Conservation (phyloP, 1,140 invertebrate genomes). For the Ceratina australensis region DNA sequence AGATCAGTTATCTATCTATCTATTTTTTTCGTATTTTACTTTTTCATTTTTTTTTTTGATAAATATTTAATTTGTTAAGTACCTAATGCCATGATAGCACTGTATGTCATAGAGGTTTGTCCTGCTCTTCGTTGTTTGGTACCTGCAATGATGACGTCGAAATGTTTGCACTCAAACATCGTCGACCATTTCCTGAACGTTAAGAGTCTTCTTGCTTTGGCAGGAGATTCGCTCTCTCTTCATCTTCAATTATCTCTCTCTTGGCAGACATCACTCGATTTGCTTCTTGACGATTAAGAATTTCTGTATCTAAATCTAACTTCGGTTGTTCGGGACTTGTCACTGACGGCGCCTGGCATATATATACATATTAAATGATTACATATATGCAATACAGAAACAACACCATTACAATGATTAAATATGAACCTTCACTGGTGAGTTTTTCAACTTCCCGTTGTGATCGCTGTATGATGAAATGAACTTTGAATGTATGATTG, state of each 20-base stretch:
- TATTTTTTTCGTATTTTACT: no score
- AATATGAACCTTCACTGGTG: slow-evolving; percentile 68
- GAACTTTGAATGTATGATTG: slow-evolving; percentile 72
- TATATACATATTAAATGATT: background rate
- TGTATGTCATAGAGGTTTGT: slow-evolving; percentile 69
- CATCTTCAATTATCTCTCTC: slow-evolving; percentile 62
- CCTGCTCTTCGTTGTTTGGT: slow-evolving; percentile 59
- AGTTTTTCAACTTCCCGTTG: slow-evolving; percentile 74
- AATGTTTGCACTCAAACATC: slow-evolving; percentile 19
- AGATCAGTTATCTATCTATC: slow-evolving; percentile 23
- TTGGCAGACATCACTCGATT: slow-evolving; percentile 58
- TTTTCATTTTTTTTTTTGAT: slow-evolving; percentile 6
- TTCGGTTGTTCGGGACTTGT: slow-evolving; percentile 59
- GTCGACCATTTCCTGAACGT: slow-evolving; percentile 71
- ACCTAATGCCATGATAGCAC: slow-evolving; percentile 66
- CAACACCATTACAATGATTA: background rate
- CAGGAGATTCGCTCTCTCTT: slow-evolving; percentile 71
- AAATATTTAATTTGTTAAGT: slow-evolving; percentile 69
- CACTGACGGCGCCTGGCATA: slow-evolving; percentile 32
- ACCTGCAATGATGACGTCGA: slow-evolving; percentile 47
- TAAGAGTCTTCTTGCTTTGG: slow-evolving; percentile 72
- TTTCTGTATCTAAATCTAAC: slow-evolving; percentile 64
- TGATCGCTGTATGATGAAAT: slow-evolving; percentile 67
- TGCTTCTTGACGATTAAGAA: slow-evolving; percentile 63
- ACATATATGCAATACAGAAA: background rate